Evolutionary conservation across 2,797 vertebrate species (phyloP).

Genomic region (Galago senegalensis): DNA sequence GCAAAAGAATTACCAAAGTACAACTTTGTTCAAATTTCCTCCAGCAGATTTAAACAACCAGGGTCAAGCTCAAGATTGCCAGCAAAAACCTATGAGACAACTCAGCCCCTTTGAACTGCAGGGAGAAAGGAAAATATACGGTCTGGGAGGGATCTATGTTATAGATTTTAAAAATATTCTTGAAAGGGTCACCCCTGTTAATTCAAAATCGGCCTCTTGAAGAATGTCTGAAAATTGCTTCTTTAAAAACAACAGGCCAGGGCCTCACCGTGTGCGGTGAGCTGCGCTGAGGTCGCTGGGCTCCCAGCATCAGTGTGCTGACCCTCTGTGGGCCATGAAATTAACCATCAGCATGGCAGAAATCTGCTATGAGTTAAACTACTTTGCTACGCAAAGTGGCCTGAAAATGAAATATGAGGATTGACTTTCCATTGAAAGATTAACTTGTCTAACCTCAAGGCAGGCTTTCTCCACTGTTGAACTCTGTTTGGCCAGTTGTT

Average conservation of each 20-base stretch:
- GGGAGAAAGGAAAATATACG: constrained; percentile 33
- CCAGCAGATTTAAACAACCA: constrained; percentile 87
- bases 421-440: constrained; percentile 89
- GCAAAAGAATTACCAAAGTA: constrained; percentile 90
- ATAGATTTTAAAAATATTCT: constrained; percentile 81
- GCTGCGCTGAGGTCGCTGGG: constrained; percentile 84
- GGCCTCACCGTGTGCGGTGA: constrained; percentile 75
- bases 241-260: constrained; percentile 81
- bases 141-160: constrained; percentile 75
- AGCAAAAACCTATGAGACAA: constrained; percentile 81
- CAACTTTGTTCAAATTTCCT: constrained; percentile 87
- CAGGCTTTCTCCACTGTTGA: constrained; percentile 84
- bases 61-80: constrained; percentile 88
- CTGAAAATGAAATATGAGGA: constrained; percentile 89
- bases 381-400: constrained; percentile 90
- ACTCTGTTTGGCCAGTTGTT: constrained; percentile 77
- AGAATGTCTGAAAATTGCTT: constrained; percentile 83
- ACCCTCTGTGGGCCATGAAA: constrained; percentile 90
- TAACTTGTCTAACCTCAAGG: constrained; percentile 87
- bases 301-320: constrained; percentile 87
- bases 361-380: constrained; percentile 91
- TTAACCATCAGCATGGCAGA: constrained; percentile 89
- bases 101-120: constrained; percentile 85
- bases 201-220: constrained; percentile 77
- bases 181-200: constrained; percentile 84